These are phyloP conservation scores for Parotia lawesii DNA, from an alignment of 2,113 vertebrate species.

Conservation along the genomic window DNA sequence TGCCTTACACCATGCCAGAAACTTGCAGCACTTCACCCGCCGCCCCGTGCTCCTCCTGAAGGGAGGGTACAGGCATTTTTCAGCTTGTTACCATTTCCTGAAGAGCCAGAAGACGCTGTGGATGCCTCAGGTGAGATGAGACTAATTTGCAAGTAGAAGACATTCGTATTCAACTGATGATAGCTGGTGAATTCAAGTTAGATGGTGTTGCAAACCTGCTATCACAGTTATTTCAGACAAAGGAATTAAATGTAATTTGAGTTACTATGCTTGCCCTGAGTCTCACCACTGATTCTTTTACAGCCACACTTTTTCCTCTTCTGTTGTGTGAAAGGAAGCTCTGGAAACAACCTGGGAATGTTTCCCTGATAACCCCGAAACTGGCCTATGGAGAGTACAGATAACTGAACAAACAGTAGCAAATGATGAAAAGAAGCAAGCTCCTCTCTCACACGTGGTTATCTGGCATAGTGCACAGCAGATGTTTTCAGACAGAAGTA, in stretches of 20 bases:
- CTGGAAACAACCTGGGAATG: neutral
- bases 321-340: neutral
- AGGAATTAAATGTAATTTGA: neutral
- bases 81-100: slow-evolving; percentile 77
- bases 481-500: neutral
- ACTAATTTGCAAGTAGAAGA: neutral
- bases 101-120: slow-evolving; percentile 79
- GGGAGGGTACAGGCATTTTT: slow-evolving; percentile 79
- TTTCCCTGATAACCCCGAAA: neutral
- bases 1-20: slow-evolving; percentile 56
- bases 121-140: slow-evolving; percentile 77
- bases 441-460: neutral
- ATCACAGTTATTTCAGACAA: neutral
- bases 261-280: neutral
- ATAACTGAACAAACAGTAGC: slow-evolving; percentile 15
- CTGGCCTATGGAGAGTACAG: neutral
- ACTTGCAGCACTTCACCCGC: slow-evolving; percentile 54
- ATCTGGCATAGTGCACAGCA: neutral
- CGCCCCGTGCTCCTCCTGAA: slow-evolving; percentile 72
- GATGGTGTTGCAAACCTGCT: neutral
- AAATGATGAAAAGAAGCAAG: neutral
- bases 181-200: neutral
- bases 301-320: neutral
- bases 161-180: neutral
- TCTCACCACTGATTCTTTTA: neutral